phyloP scores from a whole-genome alignment of 2,797 vertebrate species.

The Tenualosa ilisha region DNA sequence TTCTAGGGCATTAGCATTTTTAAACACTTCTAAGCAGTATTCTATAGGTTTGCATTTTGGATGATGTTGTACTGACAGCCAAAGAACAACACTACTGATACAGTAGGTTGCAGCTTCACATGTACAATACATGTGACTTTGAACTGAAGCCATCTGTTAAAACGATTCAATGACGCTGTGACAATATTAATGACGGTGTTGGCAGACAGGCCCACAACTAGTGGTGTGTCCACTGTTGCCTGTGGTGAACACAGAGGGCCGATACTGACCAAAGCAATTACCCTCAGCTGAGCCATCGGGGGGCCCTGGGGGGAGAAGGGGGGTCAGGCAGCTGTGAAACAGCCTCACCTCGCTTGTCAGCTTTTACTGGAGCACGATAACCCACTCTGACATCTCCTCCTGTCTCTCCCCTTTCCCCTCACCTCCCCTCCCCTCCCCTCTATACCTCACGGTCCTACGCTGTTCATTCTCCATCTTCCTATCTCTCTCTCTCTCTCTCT shows the following conservation, averaged over 20 bases:
- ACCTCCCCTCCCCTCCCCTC: neutral
- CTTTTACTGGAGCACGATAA: slow-evolving; percentile 49
- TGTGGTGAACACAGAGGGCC: slow-evolving; percentile 13
- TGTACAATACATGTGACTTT: neutral
- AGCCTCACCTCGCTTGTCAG: slow-evolving; percentile 47
- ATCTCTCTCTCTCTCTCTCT: neutral
- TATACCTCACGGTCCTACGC: neutral
- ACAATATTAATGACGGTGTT: slow-evolving; percentile 3
- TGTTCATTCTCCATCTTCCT: neutral
- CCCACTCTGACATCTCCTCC: slow-evolving; percentile 9
- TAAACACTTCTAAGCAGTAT: neutral
- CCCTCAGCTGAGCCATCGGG: neutral
- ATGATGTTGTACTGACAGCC: neutral
- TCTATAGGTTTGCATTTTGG: neutral
- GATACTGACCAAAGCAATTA: slow-evolving; percentile 1
- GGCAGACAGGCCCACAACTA: neutral
- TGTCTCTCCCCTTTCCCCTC: neutral
- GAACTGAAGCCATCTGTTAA: neutral
- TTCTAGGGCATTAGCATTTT: neutral
- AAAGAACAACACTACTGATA: neutral
- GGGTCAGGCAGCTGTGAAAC: slow-evolving; percentile 25
- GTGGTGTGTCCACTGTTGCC: neutral
- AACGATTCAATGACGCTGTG: neutral
- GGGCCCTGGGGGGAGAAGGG: neutral
- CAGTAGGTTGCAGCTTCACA: neutral